Conservation (phyloP, 1,140 invertebrate genomes). For the Rhopalosiphum maidis region DNA sequence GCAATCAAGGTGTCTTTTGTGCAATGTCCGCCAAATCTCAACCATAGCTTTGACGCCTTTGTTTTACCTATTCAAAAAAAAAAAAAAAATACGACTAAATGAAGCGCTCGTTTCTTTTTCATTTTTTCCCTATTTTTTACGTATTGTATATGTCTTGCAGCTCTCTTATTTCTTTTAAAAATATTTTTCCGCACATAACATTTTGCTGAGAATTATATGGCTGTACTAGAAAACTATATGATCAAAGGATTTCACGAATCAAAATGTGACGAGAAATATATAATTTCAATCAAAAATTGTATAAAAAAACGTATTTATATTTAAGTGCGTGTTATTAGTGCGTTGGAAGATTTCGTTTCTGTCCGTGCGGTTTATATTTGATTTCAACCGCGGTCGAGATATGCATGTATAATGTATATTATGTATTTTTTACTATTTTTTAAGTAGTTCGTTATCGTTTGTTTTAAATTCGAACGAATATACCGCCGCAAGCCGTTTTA, state of each 20-base stretch:
- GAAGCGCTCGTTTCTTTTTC: conserved; percentile 27
- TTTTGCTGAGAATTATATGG: neutral
- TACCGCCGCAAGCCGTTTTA: neutral
- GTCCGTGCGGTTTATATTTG: neutral
- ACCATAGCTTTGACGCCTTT: conserved; percentile 36
- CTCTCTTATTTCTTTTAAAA: neutral
- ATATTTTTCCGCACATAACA: neutral
- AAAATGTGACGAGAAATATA: conserved; percentile 2
- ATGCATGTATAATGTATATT: neutral
- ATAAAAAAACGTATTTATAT: neutral
- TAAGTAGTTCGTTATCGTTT: conserved; percentile 15
- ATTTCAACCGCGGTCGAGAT: conserved; percentile 2
- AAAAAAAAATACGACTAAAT: conserved; percentile 26
- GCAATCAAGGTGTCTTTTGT: conserved; percentile 55
- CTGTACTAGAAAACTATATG: neutral
- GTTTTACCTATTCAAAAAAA: conserved; percentile 50
- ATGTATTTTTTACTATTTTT: neutral
- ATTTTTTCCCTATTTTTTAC: neutral
- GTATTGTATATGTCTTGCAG: neutral
- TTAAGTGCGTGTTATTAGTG: neutral
- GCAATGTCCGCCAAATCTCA: conserved; percentile 21
- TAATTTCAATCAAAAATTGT: neutral
- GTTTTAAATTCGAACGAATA: neutral
- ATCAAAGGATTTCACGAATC: neutral
- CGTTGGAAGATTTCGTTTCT: neutral